Conservation (phyloP, 2,113 vertebrate genomes). For the Empidonax alnorum region DNA sequence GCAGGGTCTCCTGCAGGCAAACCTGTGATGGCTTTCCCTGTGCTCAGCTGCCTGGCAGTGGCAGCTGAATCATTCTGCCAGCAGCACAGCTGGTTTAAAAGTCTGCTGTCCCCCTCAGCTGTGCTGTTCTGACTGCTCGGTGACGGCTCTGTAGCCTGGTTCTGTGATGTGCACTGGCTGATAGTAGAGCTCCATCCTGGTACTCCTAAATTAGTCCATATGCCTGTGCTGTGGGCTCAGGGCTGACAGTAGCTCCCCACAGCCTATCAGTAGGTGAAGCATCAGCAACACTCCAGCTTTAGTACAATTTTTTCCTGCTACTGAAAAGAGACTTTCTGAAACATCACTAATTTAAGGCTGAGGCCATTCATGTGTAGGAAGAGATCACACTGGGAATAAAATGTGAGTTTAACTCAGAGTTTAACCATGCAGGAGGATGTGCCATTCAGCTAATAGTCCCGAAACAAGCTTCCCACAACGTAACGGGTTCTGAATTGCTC, state of each 20-base stretch:
- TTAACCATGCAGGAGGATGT: not conserved
- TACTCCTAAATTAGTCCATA: not conserved
- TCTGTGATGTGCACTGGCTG: not conserved
- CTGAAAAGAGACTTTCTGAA: not conserved
- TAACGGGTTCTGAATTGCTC: not conserved
- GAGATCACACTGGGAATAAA: conserved; percentile 20
- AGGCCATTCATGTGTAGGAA: not conserved
- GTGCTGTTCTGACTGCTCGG: not conserved
- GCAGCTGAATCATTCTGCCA: not conserved
- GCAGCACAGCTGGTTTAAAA: not conserved
- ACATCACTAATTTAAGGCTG: conserved; percentile 3
- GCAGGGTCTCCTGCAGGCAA: not conserved
- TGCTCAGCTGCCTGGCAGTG: not conserved
- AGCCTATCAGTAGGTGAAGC: not conserved
- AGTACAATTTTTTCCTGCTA: not conserved
- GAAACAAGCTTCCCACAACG: not conserved
- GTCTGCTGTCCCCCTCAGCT: not conserved
- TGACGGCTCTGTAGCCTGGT: not conserved
- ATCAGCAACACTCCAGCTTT: not conserved
- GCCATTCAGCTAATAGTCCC: not conserved
- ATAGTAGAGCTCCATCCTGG: not conserved
- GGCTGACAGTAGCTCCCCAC: not conserved
- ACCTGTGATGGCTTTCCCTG: not conserved
- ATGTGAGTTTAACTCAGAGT: not conserved
- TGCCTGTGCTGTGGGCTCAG: not conserved